A percentile compares a stretch with the other conserved stretches of the same genome.
These are phyloP conservation scores for Hypomecis punctinalis DNA, from an alignment of 2,888 invertebrate species.

Conservation along the genomic window DNA sequence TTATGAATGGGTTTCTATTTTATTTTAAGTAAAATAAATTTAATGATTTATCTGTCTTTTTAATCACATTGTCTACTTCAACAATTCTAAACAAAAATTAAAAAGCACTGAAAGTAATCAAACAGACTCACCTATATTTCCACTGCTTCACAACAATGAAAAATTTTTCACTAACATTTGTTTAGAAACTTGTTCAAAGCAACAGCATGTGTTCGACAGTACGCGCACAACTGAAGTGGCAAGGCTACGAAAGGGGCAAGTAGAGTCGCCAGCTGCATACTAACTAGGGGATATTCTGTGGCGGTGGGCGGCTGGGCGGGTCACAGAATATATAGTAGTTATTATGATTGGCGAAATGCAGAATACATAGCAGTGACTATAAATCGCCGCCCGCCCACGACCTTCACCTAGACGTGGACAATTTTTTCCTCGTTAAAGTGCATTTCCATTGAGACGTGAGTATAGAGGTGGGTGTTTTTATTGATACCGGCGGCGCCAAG, in stretches of 20 bases:
- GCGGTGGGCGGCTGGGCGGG: constrained; percentile 6
- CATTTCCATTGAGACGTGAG: too few species aligned
- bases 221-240: constrained; percentile 9
- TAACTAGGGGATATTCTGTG: constrained; percentile 1
- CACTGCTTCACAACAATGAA: not conserved
- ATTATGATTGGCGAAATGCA: not conserved
- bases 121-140: not conserved
- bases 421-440: not conserved
- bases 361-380: not conserved
- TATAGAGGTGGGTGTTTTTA: too few species aligned
- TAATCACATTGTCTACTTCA: too few species aligned
- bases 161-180: not conserved
- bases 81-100: not conserved
- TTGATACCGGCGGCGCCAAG: too few species aligned
- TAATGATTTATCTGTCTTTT: too few species aligned
- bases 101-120: not conserved
- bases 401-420: constrained; percentile 6
- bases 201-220: not conserved
- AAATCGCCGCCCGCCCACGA: constrained; percentile 19
- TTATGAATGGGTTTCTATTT: too few species aligned
- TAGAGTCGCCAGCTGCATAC: not conserved
- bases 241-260: not conserved
- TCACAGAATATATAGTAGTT: constrained; percentile 1
- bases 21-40: too few species aligned
- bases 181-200: not conserved